phyloP scores from a whole-genome alignment of 2,797 vertebrate genomes.

The Triplophysa bombifrons region DNA sequence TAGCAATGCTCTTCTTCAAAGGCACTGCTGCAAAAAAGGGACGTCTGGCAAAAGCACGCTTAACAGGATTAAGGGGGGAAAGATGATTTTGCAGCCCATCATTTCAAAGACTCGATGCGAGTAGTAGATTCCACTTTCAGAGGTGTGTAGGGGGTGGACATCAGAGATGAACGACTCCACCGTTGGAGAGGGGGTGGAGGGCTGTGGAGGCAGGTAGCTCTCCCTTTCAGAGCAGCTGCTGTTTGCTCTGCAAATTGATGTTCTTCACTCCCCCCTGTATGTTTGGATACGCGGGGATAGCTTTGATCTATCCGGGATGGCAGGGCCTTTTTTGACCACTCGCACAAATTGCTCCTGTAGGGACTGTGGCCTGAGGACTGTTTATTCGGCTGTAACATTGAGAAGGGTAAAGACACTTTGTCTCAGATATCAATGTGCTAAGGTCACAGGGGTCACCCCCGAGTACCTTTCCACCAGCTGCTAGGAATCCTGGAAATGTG shows the following conservation, averaged over 20 bases:
- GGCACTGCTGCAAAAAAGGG: background rate
- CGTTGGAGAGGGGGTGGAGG: conserved; percentile 36
- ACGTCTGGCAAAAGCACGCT: background rate
- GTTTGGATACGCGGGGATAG: conserved; percentile 41
- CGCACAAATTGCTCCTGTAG: conserved; percentile 55
- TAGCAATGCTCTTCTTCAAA: conserved; percentile 7
- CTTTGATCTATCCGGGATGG: conserved; percentile 55
- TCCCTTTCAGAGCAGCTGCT: conserved; percentile 52
- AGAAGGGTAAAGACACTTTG: conserved; percentile 56
- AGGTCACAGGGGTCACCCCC: conserved; percentile 52
- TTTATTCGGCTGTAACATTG: conserved; percentile 46
- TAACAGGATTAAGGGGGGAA: conserved; percentile 20
- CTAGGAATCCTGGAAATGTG: conserved; percentile 56
- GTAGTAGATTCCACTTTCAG: conserved; percentile 33
- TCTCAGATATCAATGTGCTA: conserved; percentile 48
- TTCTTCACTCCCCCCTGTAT: conserved; percentile 37
- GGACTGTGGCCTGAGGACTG: conserved; percentile 47
- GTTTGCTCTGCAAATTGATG: conserved; percentile 59
- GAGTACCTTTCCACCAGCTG: conserved; percentile 58
- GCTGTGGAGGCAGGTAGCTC: conserved; percentile 56
- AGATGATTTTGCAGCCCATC: conserved; percentile 21
- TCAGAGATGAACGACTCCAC: conserved; percentile 33
- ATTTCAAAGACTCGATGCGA: conserved; percentile 23
- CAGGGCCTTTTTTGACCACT: conserved; percentile 44
- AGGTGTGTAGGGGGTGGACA: conserved; percentile 24